Percentiles rank a stretch among this genome's conserved stretches.
These are phyloP conservation scores for Litoditis marina DNA, from an alignment of 2,888 invertebrate species.

Conservation along the genomic window DNA sequence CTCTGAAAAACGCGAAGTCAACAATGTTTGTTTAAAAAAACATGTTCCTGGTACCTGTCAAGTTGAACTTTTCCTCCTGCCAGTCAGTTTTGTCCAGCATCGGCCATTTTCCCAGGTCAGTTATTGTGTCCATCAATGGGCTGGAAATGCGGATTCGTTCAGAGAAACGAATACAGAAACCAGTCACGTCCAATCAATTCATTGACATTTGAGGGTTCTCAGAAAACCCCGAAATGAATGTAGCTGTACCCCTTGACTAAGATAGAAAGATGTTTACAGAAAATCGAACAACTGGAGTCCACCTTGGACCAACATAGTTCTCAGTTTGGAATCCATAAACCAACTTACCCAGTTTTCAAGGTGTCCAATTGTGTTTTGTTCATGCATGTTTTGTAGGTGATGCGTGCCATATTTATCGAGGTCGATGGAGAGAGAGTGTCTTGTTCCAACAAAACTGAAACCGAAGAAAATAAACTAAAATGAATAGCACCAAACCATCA, in stretches of 20 bases:
- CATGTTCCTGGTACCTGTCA: slow-evolving; percentile 30
- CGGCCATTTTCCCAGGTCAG: slow-evolving; percentile 56
- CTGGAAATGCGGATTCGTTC: slow-evolving; percentile 21
- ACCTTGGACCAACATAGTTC: too few species aligned
- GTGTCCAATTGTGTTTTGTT: slow-evolving; percentile 47
- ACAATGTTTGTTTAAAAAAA: too few species aligned
- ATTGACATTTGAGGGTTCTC: too few species aligned
- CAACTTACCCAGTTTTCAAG: slow-evolving; percentile 35
- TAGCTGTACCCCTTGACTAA: too few species aligned
- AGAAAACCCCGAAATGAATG: too few species aligned
- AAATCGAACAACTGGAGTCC: too few species aligned
- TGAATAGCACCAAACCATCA: too few species aligned
- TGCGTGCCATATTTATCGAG: slow-evolving; percentile 55
- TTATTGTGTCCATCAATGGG: slow-evolving; percentile 38
- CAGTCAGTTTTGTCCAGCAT: slow-evolving; percentile 29
- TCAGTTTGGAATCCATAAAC: background rate
- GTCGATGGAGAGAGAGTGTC: slow-evolving; percentile 39
- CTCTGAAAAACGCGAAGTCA: too few species aligned
- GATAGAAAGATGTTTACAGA: too few species aligned
- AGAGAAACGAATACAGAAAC: too few species aligned
- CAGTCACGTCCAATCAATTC: too few species aligned
- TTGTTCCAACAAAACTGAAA: slow-evolving; percentile 52
- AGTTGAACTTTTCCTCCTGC: slow-evolving; percentile 23
- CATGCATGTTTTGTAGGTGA: slow-evolving; percentile 53
- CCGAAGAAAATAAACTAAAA: too few species aligned